Evolutionary conservation across 2,113 vertebrate species (phyloP).

Genomic region (Coryphaenoides rupestris): DNA sequence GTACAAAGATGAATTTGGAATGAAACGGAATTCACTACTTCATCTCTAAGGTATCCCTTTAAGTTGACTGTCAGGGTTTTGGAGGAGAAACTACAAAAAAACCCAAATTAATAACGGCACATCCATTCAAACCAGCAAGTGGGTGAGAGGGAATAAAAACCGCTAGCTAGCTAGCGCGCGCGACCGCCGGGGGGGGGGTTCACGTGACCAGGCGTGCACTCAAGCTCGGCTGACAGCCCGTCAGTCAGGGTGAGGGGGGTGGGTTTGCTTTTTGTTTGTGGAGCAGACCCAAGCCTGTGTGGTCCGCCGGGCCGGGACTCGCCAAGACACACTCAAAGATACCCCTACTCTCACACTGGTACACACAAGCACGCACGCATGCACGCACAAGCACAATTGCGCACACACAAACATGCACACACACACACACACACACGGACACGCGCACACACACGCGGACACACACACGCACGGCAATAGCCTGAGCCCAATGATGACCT

Average conservation of each 20-base stretch:
- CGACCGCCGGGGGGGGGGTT: too few species aligned
- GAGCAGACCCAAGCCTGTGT: constrained; percentile 71
- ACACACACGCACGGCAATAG: too few species aligned
- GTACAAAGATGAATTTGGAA: too few species aligned
- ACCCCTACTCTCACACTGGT: constrained; percentile 33
- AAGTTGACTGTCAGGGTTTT: too few species aligned
- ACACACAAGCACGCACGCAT: constrained; percentile 17
- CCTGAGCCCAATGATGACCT: constrained; percentile 6
- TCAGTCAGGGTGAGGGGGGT: constrained; percentile 67
- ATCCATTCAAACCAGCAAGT: too few species aligned
- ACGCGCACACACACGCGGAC: too few species aligned
- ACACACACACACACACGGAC: neutral
- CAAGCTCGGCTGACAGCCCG: constrained; percentile 68
- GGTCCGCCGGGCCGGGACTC: constrained; percentile 61
- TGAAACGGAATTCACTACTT: too few species aligned
- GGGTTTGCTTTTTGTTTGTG: constrained; percentile 69
- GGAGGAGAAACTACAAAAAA: too few species aligned
- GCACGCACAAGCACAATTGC: neutral
- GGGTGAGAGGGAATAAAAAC: constrained; percentile 1
- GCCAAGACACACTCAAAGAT: constrained; percentile 54
- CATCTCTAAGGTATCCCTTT: too few species aligned
- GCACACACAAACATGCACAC: neutral
- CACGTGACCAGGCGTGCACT: constrained; percentile 9
- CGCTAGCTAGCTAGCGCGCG: constrained; percentile 14
- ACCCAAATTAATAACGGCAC: too few species aligned